A percentile compares a stretch with the other conserved stretches of the same genome.
Conservation (phyloP, 64 coral and sea anemone species). For the Orbicella faveolata region DNA sequence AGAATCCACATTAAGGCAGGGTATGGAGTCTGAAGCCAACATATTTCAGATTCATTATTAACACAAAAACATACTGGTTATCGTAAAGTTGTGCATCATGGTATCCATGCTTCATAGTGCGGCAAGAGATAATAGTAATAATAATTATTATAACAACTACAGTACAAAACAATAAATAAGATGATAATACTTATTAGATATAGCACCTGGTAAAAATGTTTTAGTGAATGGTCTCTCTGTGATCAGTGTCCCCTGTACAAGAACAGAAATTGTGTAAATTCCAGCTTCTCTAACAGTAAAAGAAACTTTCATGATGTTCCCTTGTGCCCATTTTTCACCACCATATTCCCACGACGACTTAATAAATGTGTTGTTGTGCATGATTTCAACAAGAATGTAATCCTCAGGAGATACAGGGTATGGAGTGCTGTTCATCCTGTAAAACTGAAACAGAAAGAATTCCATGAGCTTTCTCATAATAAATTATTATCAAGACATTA, state of each 20-base stretch:
- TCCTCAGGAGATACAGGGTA: conserved; percentile 45
- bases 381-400: conserved; percentile 68
- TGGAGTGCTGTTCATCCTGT: conserved; percentile 50
- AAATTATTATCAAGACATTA: not conserved
- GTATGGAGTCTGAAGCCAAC: too few species aligned
- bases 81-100: too few species aligned
- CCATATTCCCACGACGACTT: conserved; percentile 61
- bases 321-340: conserved; percentile 28
- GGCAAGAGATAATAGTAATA: too few species aligned
- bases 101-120: too few species aligned
- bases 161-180: too few species aligned
- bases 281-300: conserved; percentile 87
- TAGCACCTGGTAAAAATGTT: conserved; percentile 84
- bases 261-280: conserved; percentile 73
- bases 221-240: conserved; percentile 82
- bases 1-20: too few species aligned
- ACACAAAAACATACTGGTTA: too few species aligned
- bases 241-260: conserved; percentile 58
- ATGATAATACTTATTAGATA: not conserved
- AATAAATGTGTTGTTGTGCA: conserved; percentile 36
- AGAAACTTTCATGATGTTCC: conserved; percentile 69
- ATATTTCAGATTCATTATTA: too few species aligned
- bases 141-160: too few species aligned
- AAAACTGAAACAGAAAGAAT: conserved; percentile 61
- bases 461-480: not conserved